Evolutionary conservation across 1,140 invertebrate species (phyloP), one percentile per base, ranked within the genome.

Genomic region (Lordiphosa collinella): DNA sequence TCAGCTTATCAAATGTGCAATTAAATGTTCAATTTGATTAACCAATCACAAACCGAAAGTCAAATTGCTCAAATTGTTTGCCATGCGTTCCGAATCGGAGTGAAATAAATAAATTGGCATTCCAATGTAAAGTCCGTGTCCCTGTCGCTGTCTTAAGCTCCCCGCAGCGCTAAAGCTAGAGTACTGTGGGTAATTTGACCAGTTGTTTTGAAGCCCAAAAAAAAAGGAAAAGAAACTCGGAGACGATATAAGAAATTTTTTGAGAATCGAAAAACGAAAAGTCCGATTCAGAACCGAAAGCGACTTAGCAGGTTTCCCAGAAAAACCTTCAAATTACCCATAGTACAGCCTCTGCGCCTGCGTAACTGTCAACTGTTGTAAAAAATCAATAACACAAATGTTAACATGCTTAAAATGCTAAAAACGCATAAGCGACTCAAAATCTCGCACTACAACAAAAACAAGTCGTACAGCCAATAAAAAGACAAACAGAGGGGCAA

Each of bases 381-480:
- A 71, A 67, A 82, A 82, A 80, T 75, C 75, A 80, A 75, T 80
- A 82, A 80, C 76, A 80, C 75, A 80, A 82, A 79, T 80, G 75
- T 80, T 82, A 75, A 82, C 75, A 80, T 82, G 75, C 36, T 57
- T 59, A 70, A 62, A 79, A 74, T 59, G 55, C 56, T 55, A 60
- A 61, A 76, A 56, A 61, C 48, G 46, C 61, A 35, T 22, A 34
- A 35, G 40, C 61, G 56, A 71, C 50, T 43, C 36, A 38, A 57
- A 51, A 46, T 18, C 54, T 25, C 37, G 37, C 22, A 48, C 36
- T 44, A 29, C 11, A 13, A 49, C n/a, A 49, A 43, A 73, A 72
- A 51, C 71, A 58, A 64, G 64, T 74, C 56, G 13, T 6, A 22
- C 60, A 60, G 41, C 50, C 70, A 51, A 69, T 61, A 61, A 66